Base-by-base conservation (phyloP, 1,140 invertebrate species). In the Lepidurus couesii region DNA sequence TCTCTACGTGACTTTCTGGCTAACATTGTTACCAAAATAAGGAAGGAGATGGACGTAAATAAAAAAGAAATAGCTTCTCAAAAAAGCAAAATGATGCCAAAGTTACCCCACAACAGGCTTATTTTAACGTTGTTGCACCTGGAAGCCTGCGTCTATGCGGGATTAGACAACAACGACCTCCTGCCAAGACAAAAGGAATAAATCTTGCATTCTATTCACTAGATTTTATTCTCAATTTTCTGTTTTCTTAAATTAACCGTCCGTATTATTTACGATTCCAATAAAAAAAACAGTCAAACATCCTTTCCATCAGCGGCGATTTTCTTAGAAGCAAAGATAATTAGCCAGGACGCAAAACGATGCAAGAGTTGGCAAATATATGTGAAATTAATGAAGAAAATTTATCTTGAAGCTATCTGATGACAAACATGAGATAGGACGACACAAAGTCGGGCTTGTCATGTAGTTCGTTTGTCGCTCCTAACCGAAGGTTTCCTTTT, bases 381-480 rank as follows among this genome's bases (percentile, higher is more conserved):
- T 34, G 34, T 34, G 34, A 4, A 34, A n/a, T 65, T 65, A 65
- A 65, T 65, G 53, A 65, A n/a, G 53, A 65, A 65, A 65, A 65
- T 21, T 65, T 65, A 65, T 65, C 53, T 65, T 21, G 9, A 16
- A 65, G 9, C 21, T 65, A 65, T 65, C 53, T 65, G 53, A 65
- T 65, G 53, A 65, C 53, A 65, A 65, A 65, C 53, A 65, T 7
- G 21, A 65, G 53, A 65, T 65, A 65, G 16, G 53, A n/a, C 53
- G 53, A 65, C 53, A 65, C 53, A 65, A 65, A 65, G 53, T 65
- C 53, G 53, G 53, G 21, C 53, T 65, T 65, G 53, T 65, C 53
- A 13, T 65, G 16, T 65, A 16, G 53, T 7, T 65, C 21, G 53
- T 65, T 65, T 21, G 53, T 34, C 34, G 34, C 34, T 34, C 53